Conservation (phyloP, 2,888 invertebrate genomes). For the Drosophila infuscata region DNA sequence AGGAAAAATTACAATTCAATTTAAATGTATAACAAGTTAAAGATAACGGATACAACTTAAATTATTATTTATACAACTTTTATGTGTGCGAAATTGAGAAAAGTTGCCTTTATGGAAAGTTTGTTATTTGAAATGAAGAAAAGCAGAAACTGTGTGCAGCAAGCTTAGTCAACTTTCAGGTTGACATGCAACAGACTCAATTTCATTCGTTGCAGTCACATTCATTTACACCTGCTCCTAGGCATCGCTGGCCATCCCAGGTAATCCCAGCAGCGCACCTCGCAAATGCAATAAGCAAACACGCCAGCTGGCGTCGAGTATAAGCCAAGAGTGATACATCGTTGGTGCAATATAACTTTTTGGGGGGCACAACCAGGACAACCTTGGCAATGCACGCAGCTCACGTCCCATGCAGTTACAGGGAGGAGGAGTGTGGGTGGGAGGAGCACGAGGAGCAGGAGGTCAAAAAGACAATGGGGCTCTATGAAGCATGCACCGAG, state of each 20-base stretch:
- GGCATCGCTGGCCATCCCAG: conserved; percentile 14
- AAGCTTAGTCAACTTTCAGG: conserved; percentile 1
- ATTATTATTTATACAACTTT: neutral
- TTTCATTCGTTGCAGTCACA: conserved; percentile 17
- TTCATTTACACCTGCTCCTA: conserved; percentile 31
- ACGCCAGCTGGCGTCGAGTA: conserved; percentile 46
- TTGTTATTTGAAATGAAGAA: neutral
- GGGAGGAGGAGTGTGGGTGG: neutral
- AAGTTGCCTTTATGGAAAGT: neutral
- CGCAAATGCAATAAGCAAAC: conserved; percentile 55
- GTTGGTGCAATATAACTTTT: conserved; percentile 35
- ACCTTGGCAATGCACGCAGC: conserved; percentile 47
- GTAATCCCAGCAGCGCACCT: conserved; percentile 48
- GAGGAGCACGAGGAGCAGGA: neutral
- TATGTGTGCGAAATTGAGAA: neutral
- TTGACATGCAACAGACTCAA: conserved; percentile 19
- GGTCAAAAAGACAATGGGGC: conserved; percentile 51
- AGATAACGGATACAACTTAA: neutral
- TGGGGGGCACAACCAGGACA: conserved; percentile 16
- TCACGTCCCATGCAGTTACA: conserved; percentile 7
- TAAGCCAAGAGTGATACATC: conserved; percentile 27
- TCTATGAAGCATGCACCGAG: conserved; percentile 62
- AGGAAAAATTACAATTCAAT: neutral
- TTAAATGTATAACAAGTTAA: neutral
- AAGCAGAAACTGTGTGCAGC: neutral